Percentiles rank a stretch among this genome's conserved stretches.
These are phyloP conservation scores for Drosophila willistoni DNA, from an alignment of 1,140 invertebrate genomes.

Conservation along the genomic window DNA sequence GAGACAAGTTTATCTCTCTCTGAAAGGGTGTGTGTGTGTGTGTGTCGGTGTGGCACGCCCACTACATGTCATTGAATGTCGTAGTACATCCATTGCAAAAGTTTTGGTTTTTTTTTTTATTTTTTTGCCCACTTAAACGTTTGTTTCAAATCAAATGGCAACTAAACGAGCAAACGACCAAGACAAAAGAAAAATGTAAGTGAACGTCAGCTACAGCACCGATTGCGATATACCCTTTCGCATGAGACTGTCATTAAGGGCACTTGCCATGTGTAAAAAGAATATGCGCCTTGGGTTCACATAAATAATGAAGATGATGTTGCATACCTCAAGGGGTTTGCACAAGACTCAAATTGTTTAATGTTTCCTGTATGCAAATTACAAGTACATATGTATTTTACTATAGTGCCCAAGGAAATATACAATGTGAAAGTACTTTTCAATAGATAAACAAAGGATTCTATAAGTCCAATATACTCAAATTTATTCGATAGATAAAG, in stretches of 20 bases:
- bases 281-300: too few species aligned
- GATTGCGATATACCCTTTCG: background rate
- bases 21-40: background rate
- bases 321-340: too few species aligned
- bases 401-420: too few species aligned
- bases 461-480: too few species aligned
- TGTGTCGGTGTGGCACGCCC: constrained; percentile 8
- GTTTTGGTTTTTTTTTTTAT: constrained; percentile 27
- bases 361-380: too few species aligned
- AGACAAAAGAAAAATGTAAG: background rate
- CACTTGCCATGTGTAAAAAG: too few species aligned
- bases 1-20: constrained; percentile 25
- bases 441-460: too few species aligned
- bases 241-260: too few species aligned
- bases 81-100: constrained; percentile 50
- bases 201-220: background rate
- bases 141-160: constrained; percentile 53
- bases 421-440: too few species aligned
- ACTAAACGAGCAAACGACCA: constrained; percentile 35
- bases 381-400: too few species aligned
- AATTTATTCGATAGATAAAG: background rate
- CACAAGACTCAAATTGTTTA: too few species aligned
- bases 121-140: constrained; percentile 40
- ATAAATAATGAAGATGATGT: too few species aligned
- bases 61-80: constrained; percentile 17